These are phyloP conservation scores for Beris morrisii DNA, from an alignment of 2,888 invertebrate species.

Conservation along the genomic window DNA sequence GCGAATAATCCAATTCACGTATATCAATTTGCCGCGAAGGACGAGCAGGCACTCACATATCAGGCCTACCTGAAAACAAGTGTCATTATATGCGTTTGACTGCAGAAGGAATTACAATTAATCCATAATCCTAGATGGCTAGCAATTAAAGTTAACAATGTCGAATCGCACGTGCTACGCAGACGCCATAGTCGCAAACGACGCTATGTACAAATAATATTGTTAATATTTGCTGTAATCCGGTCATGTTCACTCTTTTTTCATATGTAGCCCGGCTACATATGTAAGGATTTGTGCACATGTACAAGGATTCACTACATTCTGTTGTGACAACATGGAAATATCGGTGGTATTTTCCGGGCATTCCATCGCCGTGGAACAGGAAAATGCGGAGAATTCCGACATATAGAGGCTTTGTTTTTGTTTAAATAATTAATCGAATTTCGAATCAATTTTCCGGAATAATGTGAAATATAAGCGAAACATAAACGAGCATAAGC, in stretches of 20 bases:
- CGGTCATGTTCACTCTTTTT: background rate
- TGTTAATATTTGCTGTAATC: conserved; percentile 8
- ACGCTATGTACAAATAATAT: background rate
- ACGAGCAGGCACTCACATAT: conserved; percentile 5
- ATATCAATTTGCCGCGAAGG: conserved; percentile 19
- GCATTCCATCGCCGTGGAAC: background rate
- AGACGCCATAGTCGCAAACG: background rate
- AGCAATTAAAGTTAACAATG: conserved; percentile 35
- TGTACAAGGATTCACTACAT: background rate
- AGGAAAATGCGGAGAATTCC: background rate
- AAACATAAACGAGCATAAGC: conserved; percentile 2
- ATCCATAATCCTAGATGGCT: conserved; percentile 31
- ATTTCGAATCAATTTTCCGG: conserved; percentile 37
- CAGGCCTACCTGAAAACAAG: conserved; percentile 32
- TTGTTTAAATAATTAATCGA: conserved; percentile 39
- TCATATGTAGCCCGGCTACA: background rate
- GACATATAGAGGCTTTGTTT: conserved; percentile 8
- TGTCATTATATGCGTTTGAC: conserved; percentile 34
- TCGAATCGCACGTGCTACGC: background rate
- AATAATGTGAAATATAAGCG: conserved; percentile 33
- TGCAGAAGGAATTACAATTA: conserved; percentile 34
- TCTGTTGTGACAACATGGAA: background rate
- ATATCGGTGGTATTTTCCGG: conserved; percentile 3
- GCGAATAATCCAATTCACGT: conserved; percentile 24
- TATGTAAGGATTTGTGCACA: background rate